These are phyloP conservation scores for Listrodromus nycthemerus DNA, from an alignment of 2,888 invertebrate species.

Conservation along the genomic window DNA sequence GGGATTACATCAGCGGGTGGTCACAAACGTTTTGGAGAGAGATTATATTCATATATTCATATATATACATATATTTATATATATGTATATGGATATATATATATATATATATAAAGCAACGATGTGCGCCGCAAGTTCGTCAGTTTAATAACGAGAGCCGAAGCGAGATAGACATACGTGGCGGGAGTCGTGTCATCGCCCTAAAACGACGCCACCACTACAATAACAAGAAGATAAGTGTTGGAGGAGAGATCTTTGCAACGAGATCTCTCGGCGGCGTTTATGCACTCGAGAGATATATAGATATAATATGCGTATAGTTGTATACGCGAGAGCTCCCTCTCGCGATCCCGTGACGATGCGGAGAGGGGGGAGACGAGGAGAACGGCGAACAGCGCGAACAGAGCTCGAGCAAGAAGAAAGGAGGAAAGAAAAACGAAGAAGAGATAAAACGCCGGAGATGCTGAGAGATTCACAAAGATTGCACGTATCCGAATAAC, in stretches of 20 bases:
- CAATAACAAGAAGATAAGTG: constrained; percentile 59
- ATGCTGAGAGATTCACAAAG: constrained; percentile 15
- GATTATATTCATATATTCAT: constrained; percentile 3
- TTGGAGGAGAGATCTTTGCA: constrained; percentile 51
- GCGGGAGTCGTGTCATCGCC: constrained; percentile 63
- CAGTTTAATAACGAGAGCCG: constrained; percentile 8
- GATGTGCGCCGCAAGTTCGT: neutral
- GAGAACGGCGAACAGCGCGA: constrained; percentile 45
- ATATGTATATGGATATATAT: neutral
- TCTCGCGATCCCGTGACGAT: constrained; percentile 24
- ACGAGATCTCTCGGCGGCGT: constrained; percentile 57
- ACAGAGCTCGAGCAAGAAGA: constrained; percentile 41
- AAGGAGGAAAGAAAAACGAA: constrained; percentile 21
- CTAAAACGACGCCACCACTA: constrained; percentile 63
- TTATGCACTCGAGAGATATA: constrained; percentile 52
- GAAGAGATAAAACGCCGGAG: constrained; percentile 18
- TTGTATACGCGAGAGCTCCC: constrained; percentile 16
- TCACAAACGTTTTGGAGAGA: constrained; percentile 32
- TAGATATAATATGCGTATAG: constrained; percentile 11
- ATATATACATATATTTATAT: neutral
- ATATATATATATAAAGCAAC: neutral
- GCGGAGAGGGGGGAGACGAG: neutral
- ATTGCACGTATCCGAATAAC: constrained; percentile 9
- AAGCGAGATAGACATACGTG: constrained; percentile 21
- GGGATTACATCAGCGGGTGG: constrained; percentile 55